phyloP scores from a whole-genome alignment of 2,113 vertebrate genomes.

The Saiga tatarica region DNA sequence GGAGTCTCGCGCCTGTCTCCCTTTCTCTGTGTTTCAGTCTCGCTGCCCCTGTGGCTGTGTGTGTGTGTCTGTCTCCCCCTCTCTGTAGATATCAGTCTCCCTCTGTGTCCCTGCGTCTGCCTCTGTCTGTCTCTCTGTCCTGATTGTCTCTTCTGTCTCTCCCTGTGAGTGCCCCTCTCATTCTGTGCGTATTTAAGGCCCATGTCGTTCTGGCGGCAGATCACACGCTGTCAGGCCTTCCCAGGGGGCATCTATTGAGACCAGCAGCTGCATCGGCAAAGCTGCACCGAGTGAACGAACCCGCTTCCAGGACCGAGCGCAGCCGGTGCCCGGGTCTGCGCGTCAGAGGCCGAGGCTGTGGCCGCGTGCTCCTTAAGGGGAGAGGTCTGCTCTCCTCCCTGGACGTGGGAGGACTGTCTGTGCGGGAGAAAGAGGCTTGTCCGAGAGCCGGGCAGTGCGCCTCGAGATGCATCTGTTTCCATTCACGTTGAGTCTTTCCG shows the following conservation, averaged over 20 bases:
- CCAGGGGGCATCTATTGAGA: conserved; percentile 49
- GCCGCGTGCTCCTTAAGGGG: not conserved
- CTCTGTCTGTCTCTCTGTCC: not conserved
- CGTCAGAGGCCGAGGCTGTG: not conserved
- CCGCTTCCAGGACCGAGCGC: not conserved
- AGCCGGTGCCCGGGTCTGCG: not conserved
- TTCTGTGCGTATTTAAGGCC: not conserved
- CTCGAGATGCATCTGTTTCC: conserved; percentile 66
- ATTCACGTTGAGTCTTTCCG: conserved; percentile 76
- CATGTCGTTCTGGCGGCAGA: conserved; percentile 16
- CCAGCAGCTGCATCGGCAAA: not conserved
- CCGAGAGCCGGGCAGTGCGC: conserved; percentile 33
- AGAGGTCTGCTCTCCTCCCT: not conserved
- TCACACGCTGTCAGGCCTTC: conserved; percentile 42
- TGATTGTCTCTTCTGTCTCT: not conserved
- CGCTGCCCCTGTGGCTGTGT: not conserved
- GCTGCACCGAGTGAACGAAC: not conserved
- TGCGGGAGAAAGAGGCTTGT: conserved; percentile 52
- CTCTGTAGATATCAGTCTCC: not conserved
- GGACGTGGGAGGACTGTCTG: conserved; percentile 8
- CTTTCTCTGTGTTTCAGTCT: not conserved
- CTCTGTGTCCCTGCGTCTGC: not conserved
- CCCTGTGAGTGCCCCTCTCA: not conserved
- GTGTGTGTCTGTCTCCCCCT: not conserved
- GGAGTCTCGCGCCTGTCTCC: not conserved